A percentile compares a stretch with the other conserved stretches of the same genome.
These are phyloP conservation scores for Ephestia elutella DNA, from an alignment of 1,140 invertebrate genomes.

Conservation along the genomic window DNA sequence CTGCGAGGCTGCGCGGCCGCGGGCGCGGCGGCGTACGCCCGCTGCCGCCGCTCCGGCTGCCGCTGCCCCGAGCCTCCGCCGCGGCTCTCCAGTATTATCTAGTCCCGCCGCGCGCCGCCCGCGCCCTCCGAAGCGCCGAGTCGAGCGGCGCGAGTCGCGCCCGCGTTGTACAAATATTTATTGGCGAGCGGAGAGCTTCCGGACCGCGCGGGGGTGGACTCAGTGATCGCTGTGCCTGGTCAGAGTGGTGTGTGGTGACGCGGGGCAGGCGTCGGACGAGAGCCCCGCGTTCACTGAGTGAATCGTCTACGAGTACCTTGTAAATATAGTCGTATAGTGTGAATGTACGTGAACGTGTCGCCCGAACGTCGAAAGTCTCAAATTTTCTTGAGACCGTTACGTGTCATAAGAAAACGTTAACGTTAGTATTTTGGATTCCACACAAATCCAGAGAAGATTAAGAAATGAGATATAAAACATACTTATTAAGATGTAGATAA, in stretches of 20 bases:
- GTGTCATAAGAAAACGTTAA: conserved; percentile 73
- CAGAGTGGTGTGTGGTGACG: conserved; percentile 49
- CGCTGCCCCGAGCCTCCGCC: conserved; percentile 72
- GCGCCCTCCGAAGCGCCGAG: conserved; percentile 41
- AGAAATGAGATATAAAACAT: conserved; percentile 73
- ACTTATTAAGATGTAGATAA: conserved; percentile 75
- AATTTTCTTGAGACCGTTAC: conserved; percentile 73
- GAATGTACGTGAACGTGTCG: conserved; percentile 73
- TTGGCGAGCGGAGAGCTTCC: conserved; percentile 58
- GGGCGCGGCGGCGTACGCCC: conserved; percentile 87
- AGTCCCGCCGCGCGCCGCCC: conserved; percentile 62
- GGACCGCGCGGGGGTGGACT: conserved; percentile 51
- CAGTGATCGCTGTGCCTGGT: conserved; percentile 44
- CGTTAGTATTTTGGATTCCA: conserved; percentile 72
- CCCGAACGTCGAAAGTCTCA: conserved; percentile 71
- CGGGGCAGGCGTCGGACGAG: conserved; percentile 50
- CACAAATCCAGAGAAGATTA: conserved; percentile 69
- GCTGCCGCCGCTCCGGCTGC: conserved; percentile 79
- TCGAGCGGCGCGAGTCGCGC: conserved; percentile 32
- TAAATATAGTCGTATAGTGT: conserved; percentile 70
- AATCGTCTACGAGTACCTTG: conserved; percentile 61
- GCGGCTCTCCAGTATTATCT: conserved; percentile 73
- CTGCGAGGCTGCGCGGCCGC: conserved; percentile 85
- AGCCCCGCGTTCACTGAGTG: conserved; percentile 60
- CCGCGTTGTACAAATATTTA: conserved; percentile 72